phyloP scores from a whole-genome alignment of 1,140 invertebrate species.

The Palaemon carinicauda region DNA sequence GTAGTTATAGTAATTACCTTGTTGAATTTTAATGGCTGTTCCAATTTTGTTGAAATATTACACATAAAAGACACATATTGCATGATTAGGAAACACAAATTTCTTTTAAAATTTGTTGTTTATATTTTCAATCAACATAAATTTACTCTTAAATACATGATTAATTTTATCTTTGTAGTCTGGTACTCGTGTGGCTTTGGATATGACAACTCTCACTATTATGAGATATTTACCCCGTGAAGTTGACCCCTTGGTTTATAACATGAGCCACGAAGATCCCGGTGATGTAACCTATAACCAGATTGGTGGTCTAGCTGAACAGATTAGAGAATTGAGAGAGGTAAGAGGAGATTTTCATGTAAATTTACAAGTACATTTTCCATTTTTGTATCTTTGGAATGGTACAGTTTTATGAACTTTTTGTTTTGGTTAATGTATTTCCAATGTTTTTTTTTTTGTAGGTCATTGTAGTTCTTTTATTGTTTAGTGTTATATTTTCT shows the following conservation, averaged over 20 bases:
- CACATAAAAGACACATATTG: no score
- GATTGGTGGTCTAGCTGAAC: slow-evolving; percentile 97
- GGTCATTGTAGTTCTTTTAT: no score
- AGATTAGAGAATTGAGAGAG: slow-evolving; percentile 97
- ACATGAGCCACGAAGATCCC: slow-evolving; percentile 99
- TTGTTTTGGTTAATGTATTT: no score
- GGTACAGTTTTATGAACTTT: no score
- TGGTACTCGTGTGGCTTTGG: slow-evolving; percentile 97
- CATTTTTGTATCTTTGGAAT: neutral
- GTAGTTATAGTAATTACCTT: no score
- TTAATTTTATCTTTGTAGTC: no score
- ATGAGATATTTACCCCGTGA: slow-evolving; percentile 99
- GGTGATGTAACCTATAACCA: slow-evolving; percentile 95
- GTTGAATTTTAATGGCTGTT: neutral
- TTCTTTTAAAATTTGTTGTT: no score
- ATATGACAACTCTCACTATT: slow-evolving; percentile 99
- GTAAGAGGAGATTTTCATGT: slow-evolving; percentile 66
- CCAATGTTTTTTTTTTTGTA: no score
- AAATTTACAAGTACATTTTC: neutral
- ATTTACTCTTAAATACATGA: no score
- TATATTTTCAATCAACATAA: no score
- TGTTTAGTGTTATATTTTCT: no score
- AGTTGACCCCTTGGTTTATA: slow-evolving; percentile 98
- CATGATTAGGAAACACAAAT: no score
- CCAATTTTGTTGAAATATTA: neutral